phyloP scores from a whole-genome alignment of 2,113 vertebrate genomes.

The Sander lucioperca region DNA sequence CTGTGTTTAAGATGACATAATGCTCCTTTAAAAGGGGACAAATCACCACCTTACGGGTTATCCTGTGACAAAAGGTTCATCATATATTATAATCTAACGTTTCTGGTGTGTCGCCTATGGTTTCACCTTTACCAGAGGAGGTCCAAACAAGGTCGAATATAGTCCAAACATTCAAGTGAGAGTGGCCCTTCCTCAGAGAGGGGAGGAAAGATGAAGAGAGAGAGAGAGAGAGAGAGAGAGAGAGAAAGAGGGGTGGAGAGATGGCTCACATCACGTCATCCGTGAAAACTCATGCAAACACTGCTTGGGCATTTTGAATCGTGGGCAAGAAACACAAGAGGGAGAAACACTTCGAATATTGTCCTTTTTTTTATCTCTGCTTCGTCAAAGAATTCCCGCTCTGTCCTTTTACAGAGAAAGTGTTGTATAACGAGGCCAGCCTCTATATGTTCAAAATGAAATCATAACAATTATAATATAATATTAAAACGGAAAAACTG shows the following conservation, averaged over 20 bases:
- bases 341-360: conserved; percentile 74
- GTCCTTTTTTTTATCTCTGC: conserved; percentile 52
- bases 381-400: conserved; percentile 75
- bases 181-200: conserved; percentile 63
- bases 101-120: conserved; percentile 42
- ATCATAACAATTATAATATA: conserved; percentile 79
- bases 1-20: conserved; percentile 41
- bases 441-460: conserved; percentile 91
- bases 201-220: neutral
- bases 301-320: conserved; percentile 75
- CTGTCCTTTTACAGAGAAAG: conserved; percentile 75
- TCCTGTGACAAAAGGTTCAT: conserved; percentile 56
- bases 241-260: neutral
- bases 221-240: too few relatives aligned
- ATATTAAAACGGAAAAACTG: conserved; percentile 90
- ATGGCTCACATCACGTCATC: conserved; percentile 85
- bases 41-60: conserved; percentile 49
- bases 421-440: conserved; percentile 94
- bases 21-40: conserved; percentile 46
- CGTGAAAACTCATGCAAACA: conserved; percentile 91
- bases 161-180: conserved; percentile 72
- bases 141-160: conserved; percentile 63
- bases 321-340: conserved; percentile 64
- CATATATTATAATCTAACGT: conserved; percentile 74
- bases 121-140: conserved; percentile 56